Evolutionary conservation across 2,113 vertebrate genomes (phyloP).

Genomic region (Calonectris borealis): DNA sequence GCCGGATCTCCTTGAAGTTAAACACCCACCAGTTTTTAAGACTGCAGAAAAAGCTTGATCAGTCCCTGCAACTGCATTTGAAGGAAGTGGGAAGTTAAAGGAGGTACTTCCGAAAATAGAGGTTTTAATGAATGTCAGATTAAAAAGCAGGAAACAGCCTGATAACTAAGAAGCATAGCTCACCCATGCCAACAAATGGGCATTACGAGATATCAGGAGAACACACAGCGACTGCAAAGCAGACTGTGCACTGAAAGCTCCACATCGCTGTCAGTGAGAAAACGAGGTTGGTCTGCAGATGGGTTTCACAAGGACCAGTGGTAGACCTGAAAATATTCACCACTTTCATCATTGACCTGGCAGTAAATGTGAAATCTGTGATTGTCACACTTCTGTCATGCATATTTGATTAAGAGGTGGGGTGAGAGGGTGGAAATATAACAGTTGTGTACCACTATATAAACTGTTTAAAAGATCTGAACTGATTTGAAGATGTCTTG

Average conservation of each 20-base stretch:
- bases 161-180: neutral
- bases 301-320: neutral
- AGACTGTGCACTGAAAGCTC: neutral
- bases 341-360: neutral
- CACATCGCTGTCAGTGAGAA: neutral
- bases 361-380: neutral
- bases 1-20: neutral
- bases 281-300: neutral
- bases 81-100: slow-evolving; percentile 3
- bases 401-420: neutral
- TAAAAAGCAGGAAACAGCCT: neutral
- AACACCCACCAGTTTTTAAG: neutral
- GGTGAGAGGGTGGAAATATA: neutral
- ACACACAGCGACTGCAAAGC: neutral
- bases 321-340: neutral
- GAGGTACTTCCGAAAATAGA: neutral
- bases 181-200: neutral
- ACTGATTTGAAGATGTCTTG: neutral
- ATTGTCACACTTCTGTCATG: neutral
- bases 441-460: neutral
- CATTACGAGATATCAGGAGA: rapidly evolving
- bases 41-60: neutral
- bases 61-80: neutral
- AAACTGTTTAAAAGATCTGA: neutral
- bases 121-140: neutral